Base-by-base conservation (phyloP, 2,888 invertebrate species). In the Phymatocera aterrima region DNA sequence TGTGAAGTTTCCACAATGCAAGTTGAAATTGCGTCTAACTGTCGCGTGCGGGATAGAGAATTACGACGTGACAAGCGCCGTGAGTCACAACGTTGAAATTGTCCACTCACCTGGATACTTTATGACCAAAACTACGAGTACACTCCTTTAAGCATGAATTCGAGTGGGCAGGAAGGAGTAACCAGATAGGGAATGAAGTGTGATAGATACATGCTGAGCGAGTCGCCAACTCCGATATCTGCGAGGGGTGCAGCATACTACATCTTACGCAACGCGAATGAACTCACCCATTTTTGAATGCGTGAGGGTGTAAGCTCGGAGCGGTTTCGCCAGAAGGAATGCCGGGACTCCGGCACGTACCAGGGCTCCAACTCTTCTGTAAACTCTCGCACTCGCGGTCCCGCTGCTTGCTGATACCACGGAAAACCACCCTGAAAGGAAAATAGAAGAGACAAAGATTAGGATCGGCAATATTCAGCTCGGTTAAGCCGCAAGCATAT, bases 261-360 rank as follows among this genome's bases (percentile, higher is more conserved):
- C 31, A 72, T 48, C 15, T 48, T 15, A 48, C 21, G 18, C 31
- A 72, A 72, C 18, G 3, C 2, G 10, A n/a, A 51, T 48, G n/a
- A n/a, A 83, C 87, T 85, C 82, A 89, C 89, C 89, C 88, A 89
- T 88, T 86, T 89, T 89, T 18, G 89, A 89, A 74, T 89, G 89
- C 79, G 89, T 89, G 61, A 89, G 84, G 72, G 89, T 89, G 83
- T 89, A 89, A 65, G 89, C 89, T 77, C 89, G 83, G 34, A 89
- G 84, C 24, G 89, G 89, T 83, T 89, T 89, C 1, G 89, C 88
- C 18, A 89, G 84, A 70, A 89, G 83, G 82, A 89, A 89, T 28
- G 89, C 88, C 28, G 89, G 89, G 6, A 89, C 89, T 68, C 89
- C 89, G 34, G 89, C 89, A 68, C 87, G 87, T 51, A 89, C 89